Conservation (phyloP, 23 tunicate genomes). For the Pegea sp. region DNA sequence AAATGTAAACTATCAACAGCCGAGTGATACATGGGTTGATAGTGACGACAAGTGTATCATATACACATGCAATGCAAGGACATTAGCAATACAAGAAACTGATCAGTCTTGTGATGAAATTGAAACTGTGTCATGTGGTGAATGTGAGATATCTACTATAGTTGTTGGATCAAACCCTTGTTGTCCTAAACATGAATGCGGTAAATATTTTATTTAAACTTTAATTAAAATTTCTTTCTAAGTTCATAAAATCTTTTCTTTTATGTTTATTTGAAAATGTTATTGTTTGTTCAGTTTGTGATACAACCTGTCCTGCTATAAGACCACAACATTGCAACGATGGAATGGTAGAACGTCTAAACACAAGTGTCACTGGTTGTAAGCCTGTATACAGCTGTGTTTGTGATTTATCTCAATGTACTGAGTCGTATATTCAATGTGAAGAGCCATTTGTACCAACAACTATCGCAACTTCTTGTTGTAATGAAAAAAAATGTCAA, state of each 20-base stretch:
- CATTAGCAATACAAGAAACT: conserved; percentile 6
- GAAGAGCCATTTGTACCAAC: conserved; percentile 2
- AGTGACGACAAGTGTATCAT: conserved; percentile 4
- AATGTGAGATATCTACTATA: conserved; percentile 12
- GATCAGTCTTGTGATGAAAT: conserved; percentile 5
- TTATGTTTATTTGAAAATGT: neutral
- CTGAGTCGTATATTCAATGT: neutral
- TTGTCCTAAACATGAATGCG: conserved; percentile 35
- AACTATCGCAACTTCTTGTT: conserved; percentile 14
- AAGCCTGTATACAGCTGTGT: conserved; percentile 26
- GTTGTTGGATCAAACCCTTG: conserved; percentile 15
- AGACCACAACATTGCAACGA: conserved; percentile 9
- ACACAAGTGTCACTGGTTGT: conserved; percentile 6
- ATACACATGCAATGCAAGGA: conserved; percentile 12
- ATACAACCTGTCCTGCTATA: conserved; percentile 18
- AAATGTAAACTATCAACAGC: conserved; percentile 2
- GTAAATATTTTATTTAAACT: neutral
- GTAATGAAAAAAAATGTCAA: conserved; percentile 8
- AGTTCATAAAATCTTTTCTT: neutral
- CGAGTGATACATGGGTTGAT: conserved; percentile 19
- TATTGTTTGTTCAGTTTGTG: conserved; percentile 8
- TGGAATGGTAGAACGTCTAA: conserved; percentile 6
- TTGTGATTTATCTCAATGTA: conserved; percentile 9
- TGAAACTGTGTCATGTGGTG: conserved; percentile 9
- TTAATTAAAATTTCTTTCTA: neutral